These are phyloP conservation scores for Sapayoa aenigma DNA, from an alignment of 2,113 vertebrate species.

Conservation along the genomic window DNA sequence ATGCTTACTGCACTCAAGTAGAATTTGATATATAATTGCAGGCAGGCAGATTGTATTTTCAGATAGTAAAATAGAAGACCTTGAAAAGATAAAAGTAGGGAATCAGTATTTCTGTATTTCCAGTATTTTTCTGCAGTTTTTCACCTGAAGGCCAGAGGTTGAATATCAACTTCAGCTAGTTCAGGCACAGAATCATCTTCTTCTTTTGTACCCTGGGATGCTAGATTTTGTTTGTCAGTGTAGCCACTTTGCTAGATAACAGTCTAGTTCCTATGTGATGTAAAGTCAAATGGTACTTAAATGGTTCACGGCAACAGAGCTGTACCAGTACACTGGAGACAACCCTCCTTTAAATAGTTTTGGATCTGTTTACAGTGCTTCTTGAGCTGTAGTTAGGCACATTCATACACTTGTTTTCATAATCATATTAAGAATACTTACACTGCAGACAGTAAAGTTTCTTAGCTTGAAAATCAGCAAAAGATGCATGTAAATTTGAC, in stretches of 20 bases:
- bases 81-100: background rate
- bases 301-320: background rate
- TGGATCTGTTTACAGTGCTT: background rate
- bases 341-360: background rate
- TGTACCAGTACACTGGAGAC: background rate
- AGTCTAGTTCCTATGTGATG: background rate
- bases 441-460: background rate
- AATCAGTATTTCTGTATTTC: background rate
- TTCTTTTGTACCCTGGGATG: background rate
- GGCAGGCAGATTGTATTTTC: conserved; percentile 27
- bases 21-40: conserved; percentile 56
- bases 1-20: conserved; percentile 23
- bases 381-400: background rate
- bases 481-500: background rate
- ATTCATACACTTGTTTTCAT: background rate
- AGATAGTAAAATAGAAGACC: background rate
- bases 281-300: background rate
- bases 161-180: background rate
- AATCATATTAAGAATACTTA: background rate
- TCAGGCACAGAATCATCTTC: background rate
- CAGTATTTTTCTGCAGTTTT: background rate
- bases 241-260: background rate
- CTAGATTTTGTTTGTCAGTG: background rate
- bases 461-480: background rate
- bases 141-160: background rate